phyloP scores from a whole-genome alignment of 2,113 vertebrate species.

The Mustela lutreola region DNA sequence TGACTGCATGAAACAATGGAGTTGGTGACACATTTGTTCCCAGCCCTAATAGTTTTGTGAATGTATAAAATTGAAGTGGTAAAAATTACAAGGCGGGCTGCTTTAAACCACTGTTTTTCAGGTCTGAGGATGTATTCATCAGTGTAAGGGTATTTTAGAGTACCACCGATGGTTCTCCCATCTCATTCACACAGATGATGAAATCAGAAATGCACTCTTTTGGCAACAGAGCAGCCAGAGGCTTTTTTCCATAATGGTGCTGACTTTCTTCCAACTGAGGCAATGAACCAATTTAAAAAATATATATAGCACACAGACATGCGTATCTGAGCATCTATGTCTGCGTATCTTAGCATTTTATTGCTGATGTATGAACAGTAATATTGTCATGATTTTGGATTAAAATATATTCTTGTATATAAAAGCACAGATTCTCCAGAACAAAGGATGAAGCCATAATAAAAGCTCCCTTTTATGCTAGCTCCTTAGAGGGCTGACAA shows the following conservation, averaged over 20 bases:
- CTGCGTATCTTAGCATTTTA: not conserved
- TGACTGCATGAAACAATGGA: not conserved
- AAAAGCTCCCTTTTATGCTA: conserved; percentile 43
- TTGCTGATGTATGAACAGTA: conserved; percentile 57
- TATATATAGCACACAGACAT: not conserved
- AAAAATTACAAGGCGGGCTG: conserved; percentile 56
- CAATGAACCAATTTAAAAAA: conserved; percentile 55
- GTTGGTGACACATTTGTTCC: not conserved
- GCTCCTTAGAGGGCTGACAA: conserved; percentile 72
- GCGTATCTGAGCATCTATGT: not conserved
- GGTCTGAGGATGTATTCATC: conserved; percentile 11
- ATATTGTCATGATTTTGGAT: conserved; percentile 57
- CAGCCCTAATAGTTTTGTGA: conserved; percentile 40
- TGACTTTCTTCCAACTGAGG: conserved; percentile 73
- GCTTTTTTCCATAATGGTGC: conserved; percentile 62
- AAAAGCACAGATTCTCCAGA: conserved; percentile 40
- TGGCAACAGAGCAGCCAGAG: conserved; percentile 65
- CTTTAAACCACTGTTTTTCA: conserved; percentile 53
- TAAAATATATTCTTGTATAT: not conserved
- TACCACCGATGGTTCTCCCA: conserved; percentile 52
- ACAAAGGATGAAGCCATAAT: conserved; percentile 34
- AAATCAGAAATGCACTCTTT: conserved; percentile 75
- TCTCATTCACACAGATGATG: conserved; percentile 54
- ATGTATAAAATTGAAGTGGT: conserved; percentile 51
- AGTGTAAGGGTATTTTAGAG: conserved; percentile 70